Percentiles rank a stretch among this genome's conserved stretches.
phyloP scores from a whole-genome alignment of 1,140 invertebrate genomes.

The Caenorhabditis inopinata region DNA sequence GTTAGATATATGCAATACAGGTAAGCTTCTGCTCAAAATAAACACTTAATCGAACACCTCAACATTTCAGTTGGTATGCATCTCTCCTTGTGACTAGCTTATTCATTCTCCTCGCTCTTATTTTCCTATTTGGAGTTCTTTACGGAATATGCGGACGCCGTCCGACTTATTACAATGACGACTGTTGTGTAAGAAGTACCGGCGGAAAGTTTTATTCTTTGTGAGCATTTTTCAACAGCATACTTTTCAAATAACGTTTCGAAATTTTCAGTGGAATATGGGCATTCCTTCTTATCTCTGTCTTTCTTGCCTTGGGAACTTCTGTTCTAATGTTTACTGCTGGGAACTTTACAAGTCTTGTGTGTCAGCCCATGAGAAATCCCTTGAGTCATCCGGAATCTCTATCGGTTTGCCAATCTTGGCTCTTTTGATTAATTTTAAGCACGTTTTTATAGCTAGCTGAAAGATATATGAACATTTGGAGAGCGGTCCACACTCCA shows the following conservation, averaged over 20 bases:
- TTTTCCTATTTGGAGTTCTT: conserved; percentile 62
- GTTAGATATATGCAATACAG: conserved; percentile 49
- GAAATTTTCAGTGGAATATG: conserved; percentile 60
- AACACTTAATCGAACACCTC: too few relatives aligned
- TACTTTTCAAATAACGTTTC: too few relatives aligned
- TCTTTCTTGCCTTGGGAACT: conserved; percentile 52
- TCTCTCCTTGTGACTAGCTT: conserved; percentile 59
- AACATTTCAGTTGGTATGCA: conserved; percentile 56
- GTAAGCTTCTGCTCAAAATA: neutral
- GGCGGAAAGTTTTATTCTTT: conserved; percentile 60
- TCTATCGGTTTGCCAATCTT: conserved; percentile 33
- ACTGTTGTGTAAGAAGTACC: conserved; percentile 63
- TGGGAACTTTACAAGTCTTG: conserved; percentile 57
- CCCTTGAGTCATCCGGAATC: conserved; percentile 56
- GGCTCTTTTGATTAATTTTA: conserved; percentile 45
- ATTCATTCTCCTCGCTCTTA: conserved; percentile 58
- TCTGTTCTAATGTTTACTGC: conserved; percentile 55
- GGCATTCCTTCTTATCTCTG: conserved; percentile 55
- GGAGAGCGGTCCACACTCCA: conserved; percentile 35
- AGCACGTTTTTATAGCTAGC: conserved; percentile 45
- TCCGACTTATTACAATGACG: conserved; percentile 63
- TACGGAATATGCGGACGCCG: conserved; percentile 64
- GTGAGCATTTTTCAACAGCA: conserved; percentile 42
- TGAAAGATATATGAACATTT: conserved; percentile 50
- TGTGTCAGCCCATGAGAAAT: conserved; percentile 61